Evolutionary conservation across 2,888 invertebrate genomes (phyloP).

Genomic region (Kryphioiulus occultus): DNA sequence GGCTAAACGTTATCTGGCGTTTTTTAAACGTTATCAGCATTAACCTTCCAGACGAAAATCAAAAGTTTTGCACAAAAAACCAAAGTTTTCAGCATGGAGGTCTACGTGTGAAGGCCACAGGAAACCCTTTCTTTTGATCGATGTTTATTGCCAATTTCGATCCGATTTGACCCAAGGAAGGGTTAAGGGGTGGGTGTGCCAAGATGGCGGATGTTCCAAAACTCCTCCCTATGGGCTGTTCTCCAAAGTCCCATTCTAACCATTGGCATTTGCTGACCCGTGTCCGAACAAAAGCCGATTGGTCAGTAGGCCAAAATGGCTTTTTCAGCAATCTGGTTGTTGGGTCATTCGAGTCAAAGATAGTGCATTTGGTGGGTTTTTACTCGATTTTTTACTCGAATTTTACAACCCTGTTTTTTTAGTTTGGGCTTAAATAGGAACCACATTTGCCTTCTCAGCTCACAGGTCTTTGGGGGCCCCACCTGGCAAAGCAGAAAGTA

Average conservation of each 20-base stretch:
- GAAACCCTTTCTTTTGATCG: slow-evolving; percentile 16
- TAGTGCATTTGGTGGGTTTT: neutral
- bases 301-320: neutral
- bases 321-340: neutral
- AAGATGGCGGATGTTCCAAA: neutral
- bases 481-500: too few relatives aligned
- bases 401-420: slow-evolving; percentile 21
- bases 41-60: neutral
- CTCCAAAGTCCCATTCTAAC: neutral
- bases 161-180: slow-evolving; percentile 14
- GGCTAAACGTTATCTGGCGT: neutral
- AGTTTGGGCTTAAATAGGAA: neutral
- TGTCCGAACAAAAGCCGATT: neutral
- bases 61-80: neutral
- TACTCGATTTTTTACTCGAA: neutral
- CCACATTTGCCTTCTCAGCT: neutral
- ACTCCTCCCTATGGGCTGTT: neutral
- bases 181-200: neutral
- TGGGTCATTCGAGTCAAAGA: slow-evolving; percentile 13
- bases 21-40: neutral
- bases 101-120: neutral
- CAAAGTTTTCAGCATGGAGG: neutral
- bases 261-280: neutral
- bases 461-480: slow-evolving; percentile 15
- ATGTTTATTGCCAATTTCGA: slow-evolving; percentile 36